Evolutionary conservation across 1,140 invertebrate species (phyloP).

Genomic region (Drosophila grimshawi): DNA sequence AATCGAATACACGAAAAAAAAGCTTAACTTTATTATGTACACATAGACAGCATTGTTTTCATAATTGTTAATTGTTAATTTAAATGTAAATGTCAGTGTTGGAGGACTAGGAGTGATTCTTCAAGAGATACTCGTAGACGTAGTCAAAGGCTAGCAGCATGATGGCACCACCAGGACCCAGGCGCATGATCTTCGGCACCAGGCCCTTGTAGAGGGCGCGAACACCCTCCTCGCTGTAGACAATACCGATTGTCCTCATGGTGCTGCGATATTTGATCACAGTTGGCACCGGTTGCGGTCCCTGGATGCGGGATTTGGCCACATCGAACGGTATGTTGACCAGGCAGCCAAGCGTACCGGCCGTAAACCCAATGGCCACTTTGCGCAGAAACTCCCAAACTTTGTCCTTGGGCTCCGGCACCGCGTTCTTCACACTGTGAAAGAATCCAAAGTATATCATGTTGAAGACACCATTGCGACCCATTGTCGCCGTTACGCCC

Average conservation of each 20-base stretch:
- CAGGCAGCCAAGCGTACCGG: constrained; percentile 93
- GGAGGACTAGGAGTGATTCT: constrained; percentile 55
- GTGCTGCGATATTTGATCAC: constrained; percentile 92
- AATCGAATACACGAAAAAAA: background rate
- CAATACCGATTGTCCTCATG: constrained; percentile 89
- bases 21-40: background rate
- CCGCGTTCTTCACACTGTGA: constrained; percentile 92
- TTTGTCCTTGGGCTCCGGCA: constrained; percentile 89
- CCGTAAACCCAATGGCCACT: constrained; percentile 92
- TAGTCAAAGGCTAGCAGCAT: constrained; percentile 95
- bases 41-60: background rate
- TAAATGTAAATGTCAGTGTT: no score
- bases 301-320: constrained; percentile 97
- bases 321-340: constrained; percentile 98
- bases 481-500: constrained; percentile 94
- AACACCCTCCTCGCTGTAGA: constrained; percentile 95
- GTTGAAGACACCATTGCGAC: constrained; percentile 95
- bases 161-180: constrained; percentile 96
- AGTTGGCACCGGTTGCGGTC: constrained; percentile 91
- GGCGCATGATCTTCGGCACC: constrained; percentile 93
- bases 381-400: constrained; percentile 89
- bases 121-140: constrained; percentile 88
- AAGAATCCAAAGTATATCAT: constrained; percentile 98
- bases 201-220: constrained; percentile 95
- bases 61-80: no score